Conservation (phyloP, 2,888 invertebrate genomes). For the Amiota minor region DNA sequence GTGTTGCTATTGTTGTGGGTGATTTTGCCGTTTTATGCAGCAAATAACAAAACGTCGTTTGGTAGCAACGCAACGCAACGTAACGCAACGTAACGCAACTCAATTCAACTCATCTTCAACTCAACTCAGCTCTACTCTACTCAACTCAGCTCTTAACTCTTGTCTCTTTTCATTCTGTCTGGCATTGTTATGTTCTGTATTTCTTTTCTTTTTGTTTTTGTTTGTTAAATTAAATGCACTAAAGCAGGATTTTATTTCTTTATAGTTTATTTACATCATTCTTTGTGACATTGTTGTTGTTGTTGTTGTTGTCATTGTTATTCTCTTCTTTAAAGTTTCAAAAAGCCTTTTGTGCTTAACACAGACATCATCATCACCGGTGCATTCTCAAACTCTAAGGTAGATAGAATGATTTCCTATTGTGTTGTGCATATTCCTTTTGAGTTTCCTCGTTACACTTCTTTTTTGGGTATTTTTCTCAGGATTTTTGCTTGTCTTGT, state of each 20-base stretch:
- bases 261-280: conserved; percentile 50
- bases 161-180: neutral
- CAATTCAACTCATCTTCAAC: too few species aligned
- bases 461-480: conserved; percentile 56
- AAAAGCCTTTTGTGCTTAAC: too few species aligned
- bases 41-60: neutral
- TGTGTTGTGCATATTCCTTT: conserved; percentile 50
- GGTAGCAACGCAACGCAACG: neutral
- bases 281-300: conserved; percentile 18
- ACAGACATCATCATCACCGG: conserved; percentile 24
- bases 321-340: neutral
- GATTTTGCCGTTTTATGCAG: conserved; percentile 47
- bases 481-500: conserved; percentile 49
- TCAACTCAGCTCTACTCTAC: too few species aligned
- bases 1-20: conserved; percentile 29
- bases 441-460: too few species aligned
- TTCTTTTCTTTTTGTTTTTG: conserved; percentile 37
- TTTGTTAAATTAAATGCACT: conserved; percentile 67
- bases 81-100: too few species aligned
- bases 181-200: conserved; percentile 31
- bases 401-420: conserved; percentile 43
- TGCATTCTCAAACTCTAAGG: conserved; percentile 59
- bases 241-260: conserved; percentile 67
- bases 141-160: conserved; percentile 1
- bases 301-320: conserved; percentile 30